Percentiles rank a stretch among this genome's conserved stretches.
These are phyloP conservation scores for Antechinus stuartii DNA, from an alignment of 2,113 vertebrate genomes.

Conservation along the genomic window DNA sequence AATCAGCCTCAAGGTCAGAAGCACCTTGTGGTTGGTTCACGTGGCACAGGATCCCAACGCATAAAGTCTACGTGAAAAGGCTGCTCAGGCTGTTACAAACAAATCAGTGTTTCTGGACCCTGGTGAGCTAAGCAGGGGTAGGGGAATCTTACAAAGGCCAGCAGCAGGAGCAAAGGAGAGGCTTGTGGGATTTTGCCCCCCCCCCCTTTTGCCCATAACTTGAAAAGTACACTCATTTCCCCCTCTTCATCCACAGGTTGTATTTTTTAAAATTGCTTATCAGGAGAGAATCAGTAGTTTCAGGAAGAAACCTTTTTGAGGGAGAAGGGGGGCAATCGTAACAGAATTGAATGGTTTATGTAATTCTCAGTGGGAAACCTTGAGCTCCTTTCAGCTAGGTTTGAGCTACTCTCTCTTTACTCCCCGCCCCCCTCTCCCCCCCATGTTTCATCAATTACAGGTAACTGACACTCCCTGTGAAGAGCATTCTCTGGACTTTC, in stretches of 20 bases:
- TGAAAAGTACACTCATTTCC: neutral
- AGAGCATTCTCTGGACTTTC: neutral
- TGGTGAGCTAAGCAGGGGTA: neutral
- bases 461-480: neutral
- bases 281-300: neutral
- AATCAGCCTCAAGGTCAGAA: slow-evolving; percentile 62
- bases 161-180: neutral
- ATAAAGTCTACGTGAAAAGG: neutral
- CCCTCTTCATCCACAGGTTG: neutral
- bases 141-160: neutral
- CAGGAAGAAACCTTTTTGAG: too few species aligned
- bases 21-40: neutral
- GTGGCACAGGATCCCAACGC: slow-evolving; percentile 14
- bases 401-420: neutral
- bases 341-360: neutral
- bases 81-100: slow-evolving; percentile 27
- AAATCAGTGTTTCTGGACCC: neutral
- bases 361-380: neutral
- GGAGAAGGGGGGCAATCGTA: neutral
- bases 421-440: too few species aligned
- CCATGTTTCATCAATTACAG: neutral
- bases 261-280: too few species aligned
- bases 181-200: neutral
- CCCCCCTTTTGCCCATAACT: neutral
- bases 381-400: neutral